Conservation (phyloP, 2,113 vertebrate species). For the Lophura nycthemera region DNA sequence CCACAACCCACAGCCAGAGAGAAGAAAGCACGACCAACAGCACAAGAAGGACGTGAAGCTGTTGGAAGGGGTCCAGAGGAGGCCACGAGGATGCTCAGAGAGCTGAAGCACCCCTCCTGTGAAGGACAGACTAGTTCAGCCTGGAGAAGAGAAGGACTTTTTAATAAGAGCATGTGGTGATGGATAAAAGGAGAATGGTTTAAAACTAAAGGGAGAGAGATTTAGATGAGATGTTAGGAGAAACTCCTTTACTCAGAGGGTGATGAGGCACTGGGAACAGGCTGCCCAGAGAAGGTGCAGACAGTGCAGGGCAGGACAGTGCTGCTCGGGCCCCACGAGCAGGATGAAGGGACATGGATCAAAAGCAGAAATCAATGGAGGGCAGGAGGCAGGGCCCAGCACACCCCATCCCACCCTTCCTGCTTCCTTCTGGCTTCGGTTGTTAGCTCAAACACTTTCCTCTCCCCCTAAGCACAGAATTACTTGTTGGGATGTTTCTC, state of each 20-base stretch:
- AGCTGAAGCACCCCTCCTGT: neutral
- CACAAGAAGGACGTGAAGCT: neutral
- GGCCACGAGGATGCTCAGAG: neutral
- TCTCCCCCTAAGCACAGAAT: neutral
- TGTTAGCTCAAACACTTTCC: neutral
- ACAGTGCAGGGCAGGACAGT: neutral
- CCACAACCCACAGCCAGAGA: neutral
- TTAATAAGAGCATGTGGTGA: neutral
- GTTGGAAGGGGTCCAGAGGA: neutral
- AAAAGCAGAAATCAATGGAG: conserved; percentile 27
- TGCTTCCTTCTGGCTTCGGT: conserved; percentile 41
- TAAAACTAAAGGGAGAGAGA: neutral
- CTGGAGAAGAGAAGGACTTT: neutral
- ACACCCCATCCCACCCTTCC: conserved; percentile 48
- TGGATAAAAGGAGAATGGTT: neutral
- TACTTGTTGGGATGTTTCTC: neutral
- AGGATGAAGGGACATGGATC: neutral
- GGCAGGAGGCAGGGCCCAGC: neutral
- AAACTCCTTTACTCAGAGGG: neutral
- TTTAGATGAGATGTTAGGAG: neutral
- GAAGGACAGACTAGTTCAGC: neutral
- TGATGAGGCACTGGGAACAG: neutral
- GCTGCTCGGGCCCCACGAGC: neutral
- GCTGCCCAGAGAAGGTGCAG: neutral
- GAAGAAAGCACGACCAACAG: accelerated